Evolutionary conservation across 2,113 vertebrate species (phyloP).

Genomic region (Phocoena sinus): DNA sequence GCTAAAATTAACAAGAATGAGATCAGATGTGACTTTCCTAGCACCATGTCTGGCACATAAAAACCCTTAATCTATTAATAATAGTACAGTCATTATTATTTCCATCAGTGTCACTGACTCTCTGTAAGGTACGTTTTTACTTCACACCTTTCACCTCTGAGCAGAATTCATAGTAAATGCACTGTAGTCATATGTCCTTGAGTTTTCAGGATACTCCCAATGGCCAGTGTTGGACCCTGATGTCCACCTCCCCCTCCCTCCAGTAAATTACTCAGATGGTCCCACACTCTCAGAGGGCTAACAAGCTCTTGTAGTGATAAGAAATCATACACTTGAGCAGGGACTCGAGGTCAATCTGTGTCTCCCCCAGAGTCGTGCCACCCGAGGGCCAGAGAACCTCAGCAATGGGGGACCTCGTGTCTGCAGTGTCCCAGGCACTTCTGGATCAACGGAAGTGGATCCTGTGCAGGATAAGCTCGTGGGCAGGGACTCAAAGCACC

Average conservation of each 20-base stretch:
- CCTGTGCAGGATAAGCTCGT: background rate
- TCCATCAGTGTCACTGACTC: background rate
- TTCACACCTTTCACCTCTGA: background rate
- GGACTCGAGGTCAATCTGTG: background rate
- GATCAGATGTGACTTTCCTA: background rate
- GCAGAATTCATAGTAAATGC: background rate
- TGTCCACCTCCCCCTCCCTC: background rate
- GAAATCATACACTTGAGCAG: background rate
- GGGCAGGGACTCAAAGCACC: background rate
- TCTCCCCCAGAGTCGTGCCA: background rate
- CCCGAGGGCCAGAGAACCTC: background rate
- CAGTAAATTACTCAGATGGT: background rate
- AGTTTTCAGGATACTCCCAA: background rate
- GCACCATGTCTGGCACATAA: background rate
- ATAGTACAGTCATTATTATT: background rate
- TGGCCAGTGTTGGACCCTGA: background rate
- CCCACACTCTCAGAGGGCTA: background rate
- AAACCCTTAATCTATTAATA: background rate
- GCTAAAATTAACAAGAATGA: background rate
- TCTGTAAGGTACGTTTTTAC: background rate
- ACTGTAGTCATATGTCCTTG: background rate
- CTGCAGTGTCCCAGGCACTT: background rate
- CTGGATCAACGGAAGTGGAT: background rate
- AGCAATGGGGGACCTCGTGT: fast-evolving
- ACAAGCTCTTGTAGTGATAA: background rate